Base-by-base conservation (phyloP, 2,797 vertebrate species). In the Dendrocincla fuliginosa region DNA sequence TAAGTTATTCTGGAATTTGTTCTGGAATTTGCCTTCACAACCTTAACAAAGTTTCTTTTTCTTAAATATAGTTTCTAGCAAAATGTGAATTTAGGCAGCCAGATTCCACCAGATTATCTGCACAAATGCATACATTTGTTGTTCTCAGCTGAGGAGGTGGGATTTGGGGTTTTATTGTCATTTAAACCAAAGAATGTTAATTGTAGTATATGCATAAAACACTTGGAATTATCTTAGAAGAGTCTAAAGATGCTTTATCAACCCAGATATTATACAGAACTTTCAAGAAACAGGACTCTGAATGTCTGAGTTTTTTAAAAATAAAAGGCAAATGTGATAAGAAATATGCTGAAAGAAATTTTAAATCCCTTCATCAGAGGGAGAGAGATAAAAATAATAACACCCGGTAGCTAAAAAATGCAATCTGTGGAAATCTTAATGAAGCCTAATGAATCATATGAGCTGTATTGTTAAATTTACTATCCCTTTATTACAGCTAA, bases 401-500 rank as follows among this genome's bases (percentile, higher is more conserved):
- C 27, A 68, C 23, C 77, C 0, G 0, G 50, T 56, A 88, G 61
- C 82, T 91, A 75, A 92, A 89, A 92, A 89, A 83, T 59, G 65
- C 46, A 81, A 67, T 88, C 82, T 87, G 13, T 85, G 56, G 42
- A 87, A 92, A 94, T 93, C 71, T 85, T 87, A 95, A 93, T 89
- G 93, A 93, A 90, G 27, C 37, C 59, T 95, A 92, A 96, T 95
- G 89, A 93, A 67, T 92, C 47, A 70, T 46, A 32, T 76, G 83
- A 94, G 33, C 55, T 67, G 30, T 39, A 52, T 52, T 91, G 65
- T 94, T 92, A 91, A 81, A 82, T 86, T 91, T 86, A 86, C 70
- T 84, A 49, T 79, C 33, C 39, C 17, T 59, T 53, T 84, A 92
- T 91, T 79, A 53, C 16, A 86, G 70, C 57, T 76, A 84, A 87